These are phyloP conservation scores for Zaprionus bogoriensis DNA, from an alignment of 2,888 invertebrate species.

Conservation along the genomic window DNA sequence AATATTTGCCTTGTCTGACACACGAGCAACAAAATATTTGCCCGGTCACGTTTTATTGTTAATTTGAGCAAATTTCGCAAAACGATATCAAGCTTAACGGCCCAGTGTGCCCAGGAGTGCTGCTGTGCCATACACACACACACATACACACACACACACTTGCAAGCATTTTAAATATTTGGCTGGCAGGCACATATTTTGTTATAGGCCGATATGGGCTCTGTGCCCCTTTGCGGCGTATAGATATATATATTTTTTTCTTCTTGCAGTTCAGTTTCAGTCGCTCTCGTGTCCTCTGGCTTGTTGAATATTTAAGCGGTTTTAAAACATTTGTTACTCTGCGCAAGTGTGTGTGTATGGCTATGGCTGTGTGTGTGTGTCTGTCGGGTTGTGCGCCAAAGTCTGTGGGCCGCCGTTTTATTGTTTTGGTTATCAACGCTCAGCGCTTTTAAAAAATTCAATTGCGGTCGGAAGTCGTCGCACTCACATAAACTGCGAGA, in stretches of 20 bases:
- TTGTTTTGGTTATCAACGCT: constrained; percentile 79
- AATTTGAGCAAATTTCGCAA: constrained; percentile 68
- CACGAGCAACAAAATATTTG: constrained; percentile 60
- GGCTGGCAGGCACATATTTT: constrained; percentile 67
- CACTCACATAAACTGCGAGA: constrained; percentile 67
- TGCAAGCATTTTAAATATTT: constrained; percentile 47
- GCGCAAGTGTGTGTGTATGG: neutral
- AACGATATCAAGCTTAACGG: constrained; percentile 69
- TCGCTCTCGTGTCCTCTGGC: constrained; percentile 28
- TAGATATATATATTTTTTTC: constrained; percentile 4
- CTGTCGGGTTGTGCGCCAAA: constrained; percentile 21
- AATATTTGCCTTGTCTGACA: constrained; percentile 50
- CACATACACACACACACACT: no score
- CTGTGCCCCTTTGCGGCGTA: constrained; percentile 42
- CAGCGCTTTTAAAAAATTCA: constrained; percentile 79
- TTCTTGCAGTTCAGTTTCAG: neutral
- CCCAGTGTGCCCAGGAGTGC: neutral
- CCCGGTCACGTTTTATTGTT: constrained; percentile 77
- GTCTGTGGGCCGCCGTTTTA: constrained; percentile 62
- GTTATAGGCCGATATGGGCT: constrained; percentile 69
- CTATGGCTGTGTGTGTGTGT: neutral
- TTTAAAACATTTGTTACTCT: constrained; percentile 71
- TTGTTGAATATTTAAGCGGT: constrained; percentile 78
- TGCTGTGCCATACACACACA: constrained; percentile 7
- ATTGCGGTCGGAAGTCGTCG: constrained; percentile 79